phyloP scores from a whole-genome alignment of 2,113 vertebrate species.

The Pterocles orientalis region DNA sequence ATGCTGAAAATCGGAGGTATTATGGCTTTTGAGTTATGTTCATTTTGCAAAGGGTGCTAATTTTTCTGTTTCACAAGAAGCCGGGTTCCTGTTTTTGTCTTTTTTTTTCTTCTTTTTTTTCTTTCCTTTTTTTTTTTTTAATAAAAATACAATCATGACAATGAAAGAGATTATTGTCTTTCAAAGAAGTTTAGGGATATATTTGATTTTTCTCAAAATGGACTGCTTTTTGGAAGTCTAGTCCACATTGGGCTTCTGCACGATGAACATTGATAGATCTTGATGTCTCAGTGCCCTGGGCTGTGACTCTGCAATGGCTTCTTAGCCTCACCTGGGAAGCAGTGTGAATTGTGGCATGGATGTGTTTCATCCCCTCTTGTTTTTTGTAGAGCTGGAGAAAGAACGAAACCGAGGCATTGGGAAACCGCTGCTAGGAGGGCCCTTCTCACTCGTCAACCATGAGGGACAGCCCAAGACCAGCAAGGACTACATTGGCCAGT shows the following conservation, averaged over 20 bases:
- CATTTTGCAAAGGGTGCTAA: background rate
- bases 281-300: rapidly evolving
- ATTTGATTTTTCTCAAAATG: background rate
- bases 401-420: conserved; percentile 86
- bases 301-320: rapidly evolving
- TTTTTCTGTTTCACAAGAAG: background rate
- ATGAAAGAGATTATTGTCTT: rapidly evolving
- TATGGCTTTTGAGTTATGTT: background rate
- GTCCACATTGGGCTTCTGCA: rapidly evolving
- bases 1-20: background rate
- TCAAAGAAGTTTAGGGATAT: background rate
- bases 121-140: background rate
- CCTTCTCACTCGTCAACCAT: conserved; percentile 88
- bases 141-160: background rate
- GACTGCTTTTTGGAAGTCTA: background rate
- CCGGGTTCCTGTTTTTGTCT: background rate
- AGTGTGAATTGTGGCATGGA: rapidly evolving
- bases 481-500: conserved; percentile 89
- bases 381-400: conserved; percentile 83
- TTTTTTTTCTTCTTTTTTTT: too few species aligned
- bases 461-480: conserved; percentile 81
- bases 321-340: background rate
- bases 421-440: conserved; percentile 88
- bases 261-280: rapidly evolving
- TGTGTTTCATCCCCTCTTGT: background rate